Evolutionary conservation across 2,113 vertebrate species (phyloP).

Genomic region (Mobula hypostoma): DNA sequence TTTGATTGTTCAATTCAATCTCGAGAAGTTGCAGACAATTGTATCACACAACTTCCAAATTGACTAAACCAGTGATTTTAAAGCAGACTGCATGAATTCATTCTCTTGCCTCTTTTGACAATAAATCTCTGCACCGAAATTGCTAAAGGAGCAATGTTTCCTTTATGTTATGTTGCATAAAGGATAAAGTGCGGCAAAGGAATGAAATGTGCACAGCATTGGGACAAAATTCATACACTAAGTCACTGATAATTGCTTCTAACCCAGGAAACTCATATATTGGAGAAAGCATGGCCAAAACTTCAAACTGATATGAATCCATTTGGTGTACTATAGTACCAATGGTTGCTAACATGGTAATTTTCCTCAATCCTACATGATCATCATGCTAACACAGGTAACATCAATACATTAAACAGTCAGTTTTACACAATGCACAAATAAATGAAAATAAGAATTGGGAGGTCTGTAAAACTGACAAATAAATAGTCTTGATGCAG

Average conservation of each 20-base stretch:
- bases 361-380: background rate
- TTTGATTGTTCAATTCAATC: too few relatives aligned
- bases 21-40: too few relatives aligned
- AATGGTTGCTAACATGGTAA: background rate
- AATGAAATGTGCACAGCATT: background rate
- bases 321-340: background rate
- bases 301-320: background rate
- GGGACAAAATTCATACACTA: too few relatives aligned
- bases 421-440: too few relatives aligned
- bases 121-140: background rate
- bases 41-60: too few relatives aligned
- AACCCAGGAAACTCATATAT: background rate
- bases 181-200: background rate
- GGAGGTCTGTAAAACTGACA: background rate
- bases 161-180: background rate
- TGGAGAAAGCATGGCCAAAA: background rate
- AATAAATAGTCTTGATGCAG: background rate
- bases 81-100: too few relatives aligned
- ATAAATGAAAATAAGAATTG: too few relatives aligned
- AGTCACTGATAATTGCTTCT: background rate
- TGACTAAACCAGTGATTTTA: too few relatives aligned
- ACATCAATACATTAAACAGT: too few relatives aligned
- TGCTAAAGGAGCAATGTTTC: background rate
- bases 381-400: background rate
- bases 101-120: too few relatives aligned